Base-by-base conservation (phyloP, 2,888 invertebrate genomes). In the Habroteleia sp. region DNA sequence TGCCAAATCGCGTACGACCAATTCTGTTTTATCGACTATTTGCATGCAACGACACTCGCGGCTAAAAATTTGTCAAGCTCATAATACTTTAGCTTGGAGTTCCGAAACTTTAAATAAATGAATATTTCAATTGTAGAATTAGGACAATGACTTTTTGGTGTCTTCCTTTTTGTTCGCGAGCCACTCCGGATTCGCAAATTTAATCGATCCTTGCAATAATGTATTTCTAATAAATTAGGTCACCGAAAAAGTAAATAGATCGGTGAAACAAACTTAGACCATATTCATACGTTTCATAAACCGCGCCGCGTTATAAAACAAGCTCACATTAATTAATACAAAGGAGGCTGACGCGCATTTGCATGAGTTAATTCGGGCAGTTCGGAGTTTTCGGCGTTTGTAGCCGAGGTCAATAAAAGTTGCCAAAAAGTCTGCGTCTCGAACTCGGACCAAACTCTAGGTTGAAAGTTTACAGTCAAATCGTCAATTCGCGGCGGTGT, bases 111-210 rank as follows among this genome's bases (percentile, higher is more conserved):
- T 48, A 39, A 48, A 11, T 27, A 17, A 46, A 37, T 46, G 14
- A 60, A 60, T 37, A 17, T 14, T 17, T 7, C 60, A 48, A 62
- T 48, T 62, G 48, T 48, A 62, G 20, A 48, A 48, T 62, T 37
- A 48, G 48, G 20, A 0, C 48, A 6, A 48, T 39, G 35, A 25
- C 29, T 25, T 46, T 29, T 17, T 42, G n/a, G 29, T 6, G n/a
- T n/a, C n/a, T n/a, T n/a, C n/a, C 1, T 42, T n/a, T 56, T 48
- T 46, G 29, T 5, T 31, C 10, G 11, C 27, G 31, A 3, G 13
- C 33, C 27, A n/a, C 27, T 27, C 37, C 27, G 14, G 6, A 37
- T 11, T 17, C 5, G 13, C 33, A 14, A 14, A 3, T 44, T 27
- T 16, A 25, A 44, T 58, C 44, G 44, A 44, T 44, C 16, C 7